Evolutionary conservation across 2,113 vertebrate genomes (phyloP).

Genomic region (Gavialis gangeticus): DNA sequence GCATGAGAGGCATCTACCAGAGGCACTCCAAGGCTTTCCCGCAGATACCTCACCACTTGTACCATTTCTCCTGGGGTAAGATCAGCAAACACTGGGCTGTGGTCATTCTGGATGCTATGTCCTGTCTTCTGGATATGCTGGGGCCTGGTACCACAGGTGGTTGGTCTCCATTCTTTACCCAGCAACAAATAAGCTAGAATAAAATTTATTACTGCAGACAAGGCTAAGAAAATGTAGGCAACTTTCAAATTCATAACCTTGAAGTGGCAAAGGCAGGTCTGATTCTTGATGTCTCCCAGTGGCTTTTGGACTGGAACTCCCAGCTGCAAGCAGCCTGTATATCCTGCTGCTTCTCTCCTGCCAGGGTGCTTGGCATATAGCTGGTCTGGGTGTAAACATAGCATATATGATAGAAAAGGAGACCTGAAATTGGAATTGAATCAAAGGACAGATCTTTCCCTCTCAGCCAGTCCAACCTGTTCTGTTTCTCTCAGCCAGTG

Average conservation of each 20-base stretch:
- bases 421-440: not conserved
- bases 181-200: constrained; percentile 59
- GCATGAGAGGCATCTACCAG: constrained; percentile 80
- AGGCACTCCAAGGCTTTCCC: constrained; percentile 64
- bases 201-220: constrained; percentile 58
- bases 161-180: constrained; percentile 11
- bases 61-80: constrained; percentile 82
- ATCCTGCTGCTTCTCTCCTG: not conserved
- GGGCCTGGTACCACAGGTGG: not conserved
- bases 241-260: constrained; percentile 61
- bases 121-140: not conserved
- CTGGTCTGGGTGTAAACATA: not conserved
- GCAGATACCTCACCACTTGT: constrained; percentile 82
- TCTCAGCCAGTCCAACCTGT: not conserved
- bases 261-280: not conserved
- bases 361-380: too few species aligned
- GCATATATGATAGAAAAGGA: not conserved
- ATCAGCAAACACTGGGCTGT: constrained; percentile 86
- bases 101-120: not conserved
- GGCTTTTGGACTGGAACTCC: not conserved
- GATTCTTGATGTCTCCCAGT: not conserved
- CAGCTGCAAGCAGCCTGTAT: not conserved
- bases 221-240: constrained; percentile 43
- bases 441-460: not conserved
- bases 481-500: not conserved